Base-by-base conservation (phyloP, 2,888 invertebrate genomes). In the Brachypterus glaber region DNA sequence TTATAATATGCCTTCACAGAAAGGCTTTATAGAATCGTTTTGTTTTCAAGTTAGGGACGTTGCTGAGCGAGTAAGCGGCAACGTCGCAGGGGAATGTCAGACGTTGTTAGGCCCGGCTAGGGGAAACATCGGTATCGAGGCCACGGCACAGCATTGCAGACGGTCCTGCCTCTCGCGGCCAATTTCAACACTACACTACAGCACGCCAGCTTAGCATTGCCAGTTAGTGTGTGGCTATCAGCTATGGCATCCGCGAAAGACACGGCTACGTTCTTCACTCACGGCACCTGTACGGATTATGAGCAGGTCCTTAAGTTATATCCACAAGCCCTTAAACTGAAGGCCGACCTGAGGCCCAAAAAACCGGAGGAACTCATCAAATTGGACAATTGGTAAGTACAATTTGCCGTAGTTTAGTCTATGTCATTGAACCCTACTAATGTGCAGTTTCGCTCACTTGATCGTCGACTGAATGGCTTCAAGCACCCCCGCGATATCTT, bases 311-410 rank as follows among this genome's bases (percentile, higher is more conserved):
- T 87, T 63, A 83, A 85, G 72, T 74, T 91, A 61, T 92, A 92
- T 71, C 89, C 90, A 58, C 82, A 90, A 74, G 91, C 89, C 55
- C 74, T 92, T 54, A 81, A 82, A 71, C 70, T 91, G 56, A 92
- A 91, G 72, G 90, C 92, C 47, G 86, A 90, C 67, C 79, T 77
- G 67, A 88, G 85, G 68, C 82, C 79, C 65, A 91, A 91, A 76
- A 92, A 86, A 72, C 87, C 91, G 39, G 91, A 91, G 67, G 92
- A 92, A 70, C 77, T 91, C 63, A 82, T 92, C 69, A 90, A 91
- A 71, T 74, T 92, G 73, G 92, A 92, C 73, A 84, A 88, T 68
- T 92, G 92, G 92, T 89, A 73, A 87, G 86, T 81, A 59, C 40
- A 39, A 46, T 41, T 37, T 38, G 46, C 18, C 34, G 30, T 44